Base-by-base conservation (phyloP, 1,140 invertebrate genomes). In the Alviniconcha marisindica region DNA sequence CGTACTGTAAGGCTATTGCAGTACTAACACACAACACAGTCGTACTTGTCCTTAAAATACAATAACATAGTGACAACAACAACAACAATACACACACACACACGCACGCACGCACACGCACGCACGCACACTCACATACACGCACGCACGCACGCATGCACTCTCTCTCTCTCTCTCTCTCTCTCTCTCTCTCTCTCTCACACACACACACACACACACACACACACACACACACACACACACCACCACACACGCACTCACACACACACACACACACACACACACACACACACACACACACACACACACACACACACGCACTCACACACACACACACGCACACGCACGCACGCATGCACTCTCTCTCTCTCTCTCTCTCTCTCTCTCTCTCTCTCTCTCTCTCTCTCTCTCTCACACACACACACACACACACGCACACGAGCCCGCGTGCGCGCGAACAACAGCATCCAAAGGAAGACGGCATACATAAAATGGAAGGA, bases 151-250 rank as follows among this genome's bases (percentile, higher is more conserved):
- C 54, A 60, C 54, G 28, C 54, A 60, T n/a, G 28, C 54, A 60
- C 54, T n/a, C 54, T n/a, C 54, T n/a, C 54, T n/a, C 14, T n/a
- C 54, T n/a, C 54, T n/a, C 14, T n/a, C 54, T n/a, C 54, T n/a
- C 54, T n/a, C 54, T n/a, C 54, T n/a, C 54, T n/a, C 54, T n/a
- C 54, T n/a, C 54, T n/a, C 54, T n/a, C 54, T n/a, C 54, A 60
- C 21, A 56, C 21, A 56, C 21, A 56, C 21, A 56, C 21, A 56
- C 21, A 56, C 21, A 56, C 21, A 56, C 21, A 56, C 21, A 56
- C 21, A 56, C 0, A 60, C 14, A 60, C 21, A 60, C 14, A 60
- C 21, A 60, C 12, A 3, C 21, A 60, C 0, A 60, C 21, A 60
- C 14, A 60, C 0, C 21, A 5, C 21, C 21, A 60, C 14, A 60